A percentile compares a stretch with the other conserved stretches of the same genome.
Evolutionary conservation across 2,888 invertebrate genomes (phyloP).

Genomic region (Cerceris rybyensis): DNA sequence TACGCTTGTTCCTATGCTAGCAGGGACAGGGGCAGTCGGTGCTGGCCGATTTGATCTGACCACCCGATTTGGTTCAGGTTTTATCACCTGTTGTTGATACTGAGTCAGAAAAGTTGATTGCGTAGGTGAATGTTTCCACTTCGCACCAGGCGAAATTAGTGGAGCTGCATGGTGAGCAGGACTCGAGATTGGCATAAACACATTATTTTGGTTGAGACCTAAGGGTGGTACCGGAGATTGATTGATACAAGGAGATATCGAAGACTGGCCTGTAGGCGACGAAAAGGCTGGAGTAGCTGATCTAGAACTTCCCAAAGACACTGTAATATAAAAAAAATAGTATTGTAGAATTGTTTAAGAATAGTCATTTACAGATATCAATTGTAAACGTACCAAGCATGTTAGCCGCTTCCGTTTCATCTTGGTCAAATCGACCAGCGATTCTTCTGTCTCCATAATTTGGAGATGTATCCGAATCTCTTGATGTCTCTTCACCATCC

Average conservation of each 20-base stretch:
- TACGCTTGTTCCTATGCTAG: slow-evolving; percentile 87
- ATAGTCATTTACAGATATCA: not conserved
- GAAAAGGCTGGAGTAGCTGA: slow-evolving; percentile 96
- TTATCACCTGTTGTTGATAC: slow-evolving; percentile 82
- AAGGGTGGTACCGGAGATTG: slow-evolving; percentile 87
- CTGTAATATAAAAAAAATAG: slow-evolving; percentile 82
- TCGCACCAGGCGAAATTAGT: slow-evolving; percentile 76
- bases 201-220: slow-evolving; percentile 89
- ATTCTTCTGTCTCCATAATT: slow-evolving; percentile 89
- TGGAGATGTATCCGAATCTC: slow-evolving; percentile 95
- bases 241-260: slow-evolving; percentile 86
- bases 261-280: slow-evolving; percentile 87
- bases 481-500: slow-evolving; percentile 94
- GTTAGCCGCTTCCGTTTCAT: slow-evolving; percentile 98
- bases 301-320: slow-evolving; percentile 95
- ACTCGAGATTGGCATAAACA: slow-evolving; percentile 95
- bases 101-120: slow-evolving; percentile 82
- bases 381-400: slow-evolving; percentile 88
- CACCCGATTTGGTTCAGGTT: slow-evolving; percentile 85
- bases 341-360: not conserved
- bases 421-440: slow-evolving; percentile 93
- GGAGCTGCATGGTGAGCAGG: slow-evolving; percentile 84
- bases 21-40: slow-evolving; percentile 79
- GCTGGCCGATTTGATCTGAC: slow-evolving; percentile 85
- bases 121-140: slow-evolving; percentile 81